phyloP scores from a whole-genome alignment of 2,888 invertebrate genomes.

The Uropetala carovei region DNA sequence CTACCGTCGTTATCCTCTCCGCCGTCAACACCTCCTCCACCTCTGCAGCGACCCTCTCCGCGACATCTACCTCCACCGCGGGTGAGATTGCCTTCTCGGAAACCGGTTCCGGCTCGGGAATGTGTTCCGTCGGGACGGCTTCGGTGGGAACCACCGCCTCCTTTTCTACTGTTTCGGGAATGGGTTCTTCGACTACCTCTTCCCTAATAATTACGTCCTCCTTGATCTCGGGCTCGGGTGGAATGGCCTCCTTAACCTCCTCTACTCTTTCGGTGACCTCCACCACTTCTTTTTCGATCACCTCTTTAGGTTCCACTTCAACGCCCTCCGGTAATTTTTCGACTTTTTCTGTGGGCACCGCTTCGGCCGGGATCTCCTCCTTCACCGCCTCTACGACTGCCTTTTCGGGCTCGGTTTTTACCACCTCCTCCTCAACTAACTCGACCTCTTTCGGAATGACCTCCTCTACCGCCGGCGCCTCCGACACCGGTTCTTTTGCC shows the following conservation, averaged over 20 bases:
- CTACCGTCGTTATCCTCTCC: conserved; percentile 46
- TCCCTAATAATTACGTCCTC: no score
- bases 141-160: background rate
- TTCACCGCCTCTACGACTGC: no score
- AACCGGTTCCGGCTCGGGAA: no score
- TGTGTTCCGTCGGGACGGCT: conserved; percentile 67
- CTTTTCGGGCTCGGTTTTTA: no score
- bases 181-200: conserved; percentile 44
- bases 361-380: no score
- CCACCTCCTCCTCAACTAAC: conserved; percentile 75
- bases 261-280: conserved; percentile 71
- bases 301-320: conserved; percentile 72
- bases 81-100: background rate
- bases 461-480: conserved; percentile 76
- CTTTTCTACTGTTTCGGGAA: conserved; percentile 72
- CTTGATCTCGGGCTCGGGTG: conserved; percentile 67
- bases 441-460: conserved; percentile 75
- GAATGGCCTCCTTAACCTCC: conserved; percentile 75
- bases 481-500: conserved; percentile 72
- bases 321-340: conserved; percentile 75
- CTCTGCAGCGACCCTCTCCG: background rate
- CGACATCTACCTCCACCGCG: conserved; percentile 60
- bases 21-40: background rate
- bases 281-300: conserved; percentile 66
- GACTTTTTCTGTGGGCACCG: no score